These are phyloP conservation scores for Melolontha melolontha DNA, from an alignment of 2,888 invertebrate species.

Conservation along the genomic window DNA sequence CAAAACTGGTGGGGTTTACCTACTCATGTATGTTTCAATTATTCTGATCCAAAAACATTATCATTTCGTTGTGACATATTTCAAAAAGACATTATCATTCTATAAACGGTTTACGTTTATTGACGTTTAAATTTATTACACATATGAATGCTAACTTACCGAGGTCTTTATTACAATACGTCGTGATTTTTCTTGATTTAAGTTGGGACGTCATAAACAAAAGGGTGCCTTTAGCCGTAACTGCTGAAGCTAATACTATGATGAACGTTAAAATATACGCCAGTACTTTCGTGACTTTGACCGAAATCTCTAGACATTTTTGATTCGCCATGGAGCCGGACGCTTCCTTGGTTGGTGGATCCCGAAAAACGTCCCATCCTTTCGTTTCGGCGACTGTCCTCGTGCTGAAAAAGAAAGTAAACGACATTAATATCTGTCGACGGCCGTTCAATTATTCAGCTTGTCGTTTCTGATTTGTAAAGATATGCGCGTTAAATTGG, in stretches of 20 bases:
- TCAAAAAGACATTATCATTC: too few species aligned
- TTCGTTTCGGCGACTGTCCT: slow-evolving; percentile 88
- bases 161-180: slow-evolving; percentile 87
- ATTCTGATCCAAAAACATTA: too few species aligned
- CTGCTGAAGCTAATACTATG: slow-evolving; percentile 86
- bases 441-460: neutral
- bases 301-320: slow-evolving; percentile 86
- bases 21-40: too few species aligned
- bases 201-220: slow-evolving; percentile 94
- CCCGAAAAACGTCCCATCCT: slow-evolving; percentile 97
- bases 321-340: slow-evolving; percentile 91
- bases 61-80: too few species aligned
- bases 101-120: too few species aligned
- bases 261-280: slow-evolving; percentile 89
- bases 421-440: neutral
- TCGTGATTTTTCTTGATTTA: slow-evolving; percentile 78
- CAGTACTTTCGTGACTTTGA: slow-evolving; percentile 84
- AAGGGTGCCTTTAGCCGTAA: slow-evolving; percentile 88
- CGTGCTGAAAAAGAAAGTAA: slow-evolving; percentile 71
- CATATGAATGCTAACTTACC: slow-evolving; percentile 67
- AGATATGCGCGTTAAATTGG: neutral
- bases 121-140: too few species aligned
- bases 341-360: slow-evolving; percentile 89
- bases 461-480: neutral
- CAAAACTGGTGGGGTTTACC: too few species aligned